A percentile compares a stretch with the other conserved stretches of the same genome.
Conservation (phyloP, 1,140 invertebrate species). For the Rhopalosiphum padi region DNA sequence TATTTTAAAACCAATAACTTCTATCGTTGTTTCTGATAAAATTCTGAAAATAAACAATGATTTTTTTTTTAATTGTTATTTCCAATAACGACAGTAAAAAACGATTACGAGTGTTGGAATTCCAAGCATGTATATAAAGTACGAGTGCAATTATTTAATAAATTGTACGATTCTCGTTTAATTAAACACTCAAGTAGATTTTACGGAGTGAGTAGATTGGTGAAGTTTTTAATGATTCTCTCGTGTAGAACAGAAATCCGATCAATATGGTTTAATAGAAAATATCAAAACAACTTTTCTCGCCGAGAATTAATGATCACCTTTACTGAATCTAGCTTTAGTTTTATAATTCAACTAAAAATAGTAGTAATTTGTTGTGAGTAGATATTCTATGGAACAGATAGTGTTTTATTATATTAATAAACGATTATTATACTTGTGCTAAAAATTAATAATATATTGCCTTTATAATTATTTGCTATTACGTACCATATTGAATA, state of each 20-base stretch:
- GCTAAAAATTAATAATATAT: too few species aligned
- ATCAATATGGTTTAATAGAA: background rate
- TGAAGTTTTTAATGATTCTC: background rate
- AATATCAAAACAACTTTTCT: background rate
- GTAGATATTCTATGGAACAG: too few species aligned
- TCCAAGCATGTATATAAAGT: background rate
- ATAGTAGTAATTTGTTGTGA: too few species aligned
- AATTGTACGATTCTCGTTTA: background rate
- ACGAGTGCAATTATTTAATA: background rate
- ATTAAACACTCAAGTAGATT: background rate
- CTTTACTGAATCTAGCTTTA: too few species aligned
- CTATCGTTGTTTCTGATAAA: background rate
- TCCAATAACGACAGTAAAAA: background rate
- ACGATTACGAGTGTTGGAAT: background rate
- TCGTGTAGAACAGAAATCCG: background rate
- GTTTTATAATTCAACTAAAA: too few species aligned
- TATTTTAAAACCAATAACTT: background rate
- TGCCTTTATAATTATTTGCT: too few species aligned
- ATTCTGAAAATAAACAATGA: background rate
- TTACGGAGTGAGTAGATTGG: background rate
- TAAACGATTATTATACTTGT: too few species aligned
- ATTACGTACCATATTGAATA: too few species aligned
- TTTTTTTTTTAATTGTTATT: background rate
- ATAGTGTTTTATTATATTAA: too few species aligned
- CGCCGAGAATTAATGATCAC: too few species aligned